Base-by-base conservation (phyloP, 2,113 vertebrate genomes). In the Pelusios castaneus region DNA sequence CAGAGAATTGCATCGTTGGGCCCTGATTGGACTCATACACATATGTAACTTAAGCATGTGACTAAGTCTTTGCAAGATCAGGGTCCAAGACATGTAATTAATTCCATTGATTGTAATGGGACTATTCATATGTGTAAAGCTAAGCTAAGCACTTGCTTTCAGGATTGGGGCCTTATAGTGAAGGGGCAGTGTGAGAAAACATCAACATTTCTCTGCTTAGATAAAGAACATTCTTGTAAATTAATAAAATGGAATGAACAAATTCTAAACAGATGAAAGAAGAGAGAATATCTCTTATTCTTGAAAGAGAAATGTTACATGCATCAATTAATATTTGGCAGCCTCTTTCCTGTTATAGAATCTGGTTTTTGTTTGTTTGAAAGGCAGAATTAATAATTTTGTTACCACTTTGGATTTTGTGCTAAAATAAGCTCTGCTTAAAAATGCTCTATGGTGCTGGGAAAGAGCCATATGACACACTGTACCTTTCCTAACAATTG, bases 241-340 rank as follows among this genome's bases (percentile, higher is more conserved):
- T 87, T 89, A 89, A 95, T 90, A 87, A 92, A 90, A 91, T 25
- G 31, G 87, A 96, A 87, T 79, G 89, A 81, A 88, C 80, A 90
- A 77, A 84, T 56, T 93, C 58, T 85, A 97, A 96, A 93, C 87
- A 96, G 90, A 43, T 56, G 86, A 95, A 94, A 89, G 38, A 82
- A 94, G 88, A 95, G 8, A 45, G 52, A 95, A 91, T 80, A 92
- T 55, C 80, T 43, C 73, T 79, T 76, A 60, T 85, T 92, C 54
- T 43, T 80, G 91, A 94, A 96, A 97, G 56, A 92, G 94, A 94
- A 96, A 93, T 11, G 29, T 95, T 96, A 89, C 89, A 94, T 95
- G 95, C 97, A 94, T 96, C 94, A 84, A 89, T 97, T 95, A 94
- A 96, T 94, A 96, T 94, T 90, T 97, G 97, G 96, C 96, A 97